Percentiles rank a stretch among this genome's conserved stretches.
Conservation (phyloP, 37 sponge, comb jelly and placozoan species). For the Spongia lamella region DNA sequence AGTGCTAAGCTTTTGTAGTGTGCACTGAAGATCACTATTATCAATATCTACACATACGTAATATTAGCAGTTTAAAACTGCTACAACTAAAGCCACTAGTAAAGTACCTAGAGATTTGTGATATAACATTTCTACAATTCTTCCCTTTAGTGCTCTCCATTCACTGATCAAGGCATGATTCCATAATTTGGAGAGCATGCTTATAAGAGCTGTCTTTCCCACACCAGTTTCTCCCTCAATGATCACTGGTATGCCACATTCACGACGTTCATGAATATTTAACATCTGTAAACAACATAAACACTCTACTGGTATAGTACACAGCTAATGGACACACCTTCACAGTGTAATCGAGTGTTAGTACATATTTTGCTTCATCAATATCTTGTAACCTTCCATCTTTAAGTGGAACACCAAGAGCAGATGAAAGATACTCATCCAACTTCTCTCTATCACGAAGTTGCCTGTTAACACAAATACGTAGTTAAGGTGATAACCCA, state of each 20-base stretch:
- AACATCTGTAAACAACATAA: constrained; percentile 49
- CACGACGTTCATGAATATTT: constrained; percentile 73
- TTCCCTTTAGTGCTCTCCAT: constrained; percentile 22
- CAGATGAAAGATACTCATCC: constrained; percentile 69
- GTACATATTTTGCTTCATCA: constrained; percentile 73
- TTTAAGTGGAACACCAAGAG: constrained; percentile 54
- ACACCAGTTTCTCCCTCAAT: constrained; percentile 94
- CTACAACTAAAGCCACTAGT: too few relatives aligned
- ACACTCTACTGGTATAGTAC: too few relatives aligned
- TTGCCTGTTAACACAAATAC: constrained; percentile 31
- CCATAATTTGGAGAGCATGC: constrained; percentile 80
- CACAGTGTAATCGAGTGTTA: constrained; percentile 80
- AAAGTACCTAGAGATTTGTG: too few relatives aligned
- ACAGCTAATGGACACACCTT: too few relatives aligned
- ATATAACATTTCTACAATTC: constrained; percentile 22
- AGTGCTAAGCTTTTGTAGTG: too few relatives aligned
- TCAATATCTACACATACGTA: too few relatives aligned
- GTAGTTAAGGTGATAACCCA: too few relatives aligned
- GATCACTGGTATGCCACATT: constrained; percentile 87
- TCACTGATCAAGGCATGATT: constrained; percentile 43
- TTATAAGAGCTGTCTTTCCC: constrained; percentile 83
- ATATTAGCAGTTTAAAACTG: too few relatives aligned
- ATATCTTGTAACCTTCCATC: constrained; percentile 39
- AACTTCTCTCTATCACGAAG: constrained; percentile 56
- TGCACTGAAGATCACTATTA: too few relatives aligned